These are phyloP conservation scores for Drosophila malerkotliana DNA, from an alignment of 1,140 invertebrate species.

Conservation along the genomic window DNA sequence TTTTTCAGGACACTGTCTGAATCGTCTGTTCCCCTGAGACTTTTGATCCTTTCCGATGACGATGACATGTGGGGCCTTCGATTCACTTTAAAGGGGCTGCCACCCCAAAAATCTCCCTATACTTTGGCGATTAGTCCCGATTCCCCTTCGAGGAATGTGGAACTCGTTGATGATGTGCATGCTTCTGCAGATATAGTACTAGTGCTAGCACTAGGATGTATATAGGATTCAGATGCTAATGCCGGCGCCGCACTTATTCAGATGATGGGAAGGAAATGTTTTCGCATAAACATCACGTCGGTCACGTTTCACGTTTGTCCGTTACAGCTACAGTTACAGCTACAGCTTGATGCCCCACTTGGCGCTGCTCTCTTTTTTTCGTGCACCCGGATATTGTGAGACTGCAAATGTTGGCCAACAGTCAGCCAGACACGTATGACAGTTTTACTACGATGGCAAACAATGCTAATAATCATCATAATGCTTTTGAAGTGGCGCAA, in stretches of 20 bases:
- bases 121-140: slow-evolving; percentile 63
- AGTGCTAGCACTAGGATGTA: not conserved
- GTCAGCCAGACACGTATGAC: slow-evolving; percentile 70
- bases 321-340: slow-evolving; percentile 54
- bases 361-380: slow-evolving; percentile 29
- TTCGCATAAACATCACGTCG: slow-evolving; percentile 77
- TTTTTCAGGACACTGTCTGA: not conserved
- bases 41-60: not conserved
- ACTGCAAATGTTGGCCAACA: slow-evolving; percentile 57
- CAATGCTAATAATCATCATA: slow-evolving; percentile 74
- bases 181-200: not conserved
- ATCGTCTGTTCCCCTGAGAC: not conserved
- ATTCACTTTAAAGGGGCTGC: slow-evolving; percentile 24
- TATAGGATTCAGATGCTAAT: slow-evolving; percentile 32
- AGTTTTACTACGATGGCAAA: slow-evolving; percentile 73
- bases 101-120: slow-evolving; percentile 23
- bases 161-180: slow-evolving; percentile 50
- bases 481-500: slow-evolving; percentile 67
- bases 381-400: slow-evolving; percentile 23
- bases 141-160: slow-evolving; percentile 17
- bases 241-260: slow-evolving; percentile 41
- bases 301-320: slow-evolving; percentile 71
- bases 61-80: slow-evolving; percentile 24
- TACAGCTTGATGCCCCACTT: slow-evolving; percentile 36
- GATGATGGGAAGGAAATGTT: slow-evolving; percentile 41